Evolutionary conservation across 2,888 invertebrate species (phyloP).

Genomic region (Agonopterix alstromeriana): DNA sequence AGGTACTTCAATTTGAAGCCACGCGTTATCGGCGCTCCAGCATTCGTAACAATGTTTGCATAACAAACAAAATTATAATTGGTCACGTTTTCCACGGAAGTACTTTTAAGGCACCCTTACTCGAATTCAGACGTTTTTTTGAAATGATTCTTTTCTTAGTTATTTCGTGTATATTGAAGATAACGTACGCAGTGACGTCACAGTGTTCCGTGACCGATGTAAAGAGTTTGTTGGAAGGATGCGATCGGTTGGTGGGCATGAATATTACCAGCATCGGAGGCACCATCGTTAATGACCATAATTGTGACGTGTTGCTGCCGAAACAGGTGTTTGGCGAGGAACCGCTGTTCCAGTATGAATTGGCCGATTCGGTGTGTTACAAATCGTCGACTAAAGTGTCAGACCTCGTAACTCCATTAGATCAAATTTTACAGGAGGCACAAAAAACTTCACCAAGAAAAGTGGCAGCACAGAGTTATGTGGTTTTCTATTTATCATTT

Average conservation of each 20-base stretch:
- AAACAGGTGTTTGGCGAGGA: constrained; percentile 67
- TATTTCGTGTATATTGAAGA: too few species aligned
- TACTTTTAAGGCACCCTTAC: neutral
- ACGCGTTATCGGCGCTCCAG: too few species aligned
- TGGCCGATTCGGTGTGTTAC: constrained; percentile 51
- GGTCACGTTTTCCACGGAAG: neutral
- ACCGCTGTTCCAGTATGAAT: constrained; percentile 52
- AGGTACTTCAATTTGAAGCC: too few species aligned
- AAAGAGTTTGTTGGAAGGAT: constrained; percentile 58
- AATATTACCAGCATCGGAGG: constrained; percentile 61
- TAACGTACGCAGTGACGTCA: constrained; percentile 5
- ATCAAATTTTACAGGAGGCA: too few species aligned
- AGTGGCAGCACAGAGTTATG: too few species aligned
- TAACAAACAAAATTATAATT: neutral
- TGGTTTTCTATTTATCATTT: too few species aligned
- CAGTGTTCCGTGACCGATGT: constrained; percentile 49
- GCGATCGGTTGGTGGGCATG: constrained; percentile 51
- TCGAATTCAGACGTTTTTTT: neutral
- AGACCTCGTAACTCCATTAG: too few species aligned
- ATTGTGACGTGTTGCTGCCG: constrained; percentile 62
- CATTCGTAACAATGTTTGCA: neutral
- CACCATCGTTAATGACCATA: constrained; percentile 64
- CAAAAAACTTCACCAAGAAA: too few species aligned
- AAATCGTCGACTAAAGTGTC: too few species aligned
- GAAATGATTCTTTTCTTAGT: neutral